A percentile compares a stretch with the other conserved stretches of the same genome.
These are phyloP conservation scores for Notiomystis cincta DNA, from an alignment of 2,113 vertebrate species.

Conservation along the genomic window DNA sequence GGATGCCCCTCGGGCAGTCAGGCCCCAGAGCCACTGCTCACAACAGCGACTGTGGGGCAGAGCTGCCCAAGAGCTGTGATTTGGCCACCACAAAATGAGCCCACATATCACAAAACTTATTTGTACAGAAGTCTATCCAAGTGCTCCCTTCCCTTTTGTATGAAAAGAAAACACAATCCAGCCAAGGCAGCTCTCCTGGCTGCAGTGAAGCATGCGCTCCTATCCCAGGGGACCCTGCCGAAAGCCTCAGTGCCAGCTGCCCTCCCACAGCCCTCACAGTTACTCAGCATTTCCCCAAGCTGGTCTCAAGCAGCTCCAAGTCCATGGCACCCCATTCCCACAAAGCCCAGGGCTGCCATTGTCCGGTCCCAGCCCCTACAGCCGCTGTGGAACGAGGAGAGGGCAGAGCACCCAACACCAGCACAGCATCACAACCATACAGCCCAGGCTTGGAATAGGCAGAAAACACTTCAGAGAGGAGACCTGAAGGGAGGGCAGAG, in stretches of 20 bases:
- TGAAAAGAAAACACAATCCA: not conserved
- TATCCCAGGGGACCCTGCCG: not conserved
- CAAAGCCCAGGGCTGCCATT: not conserved
- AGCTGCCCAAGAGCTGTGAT: not conserved
- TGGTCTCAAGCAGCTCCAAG: not conserved
- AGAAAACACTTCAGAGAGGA: not conserved
- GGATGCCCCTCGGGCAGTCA: rapidly evolving
- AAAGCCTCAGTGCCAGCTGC: rapidly evolving
- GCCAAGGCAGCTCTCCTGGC: not conserved
- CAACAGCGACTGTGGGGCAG: rapidly evolving
- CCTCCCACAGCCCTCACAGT: not conserved
- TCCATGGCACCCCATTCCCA: rapidly evolving
- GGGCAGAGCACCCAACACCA: not conserved
- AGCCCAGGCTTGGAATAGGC: not conserved
- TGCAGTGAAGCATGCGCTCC: not conserved
- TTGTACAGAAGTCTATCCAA: not conserved
- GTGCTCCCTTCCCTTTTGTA: not conserved
- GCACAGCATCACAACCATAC: rapidly evolving
- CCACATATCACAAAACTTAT: not conserved
- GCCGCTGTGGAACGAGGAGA: rapidly evolving
- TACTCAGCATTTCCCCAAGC: not conserved
- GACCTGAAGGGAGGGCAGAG: not conserved
- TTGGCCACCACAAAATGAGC: not conserved
- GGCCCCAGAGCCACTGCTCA: not conserved
- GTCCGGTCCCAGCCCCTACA: not conserved